These are phyloP conservation scores for Candidula unifasciata DNA, from an alignment of 2,888 invertebrate genomes.

Conservation along the genomic window DNA sequence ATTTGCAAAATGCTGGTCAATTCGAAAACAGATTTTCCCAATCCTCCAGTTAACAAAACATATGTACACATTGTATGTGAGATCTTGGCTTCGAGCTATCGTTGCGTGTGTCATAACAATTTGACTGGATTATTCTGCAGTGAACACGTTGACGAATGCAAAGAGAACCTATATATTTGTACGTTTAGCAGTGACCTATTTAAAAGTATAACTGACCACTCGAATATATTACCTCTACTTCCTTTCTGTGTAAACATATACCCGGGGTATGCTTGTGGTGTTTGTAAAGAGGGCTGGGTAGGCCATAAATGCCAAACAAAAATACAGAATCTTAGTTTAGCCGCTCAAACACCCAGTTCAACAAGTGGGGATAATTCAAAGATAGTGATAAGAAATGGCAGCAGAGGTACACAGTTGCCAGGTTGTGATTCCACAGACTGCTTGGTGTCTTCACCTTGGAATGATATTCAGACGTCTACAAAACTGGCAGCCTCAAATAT, in stretches of 20 bases:
- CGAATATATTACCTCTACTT: too few species aligned
- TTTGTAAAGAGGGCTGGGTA: conserved; percentile 25
- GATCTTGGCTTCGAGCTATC: not conserved
- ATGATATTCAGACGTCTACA: too few species aligned
- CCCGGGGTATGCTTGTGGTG: conserved; percentile 19
- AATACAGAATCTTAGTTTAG: too few species aligned
- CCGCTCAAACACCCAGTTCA: too few species aligned
- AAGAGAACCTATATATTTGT: not conserved
- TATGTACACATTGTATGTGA: not conserved
- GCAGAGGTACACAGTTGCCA: not conserved
- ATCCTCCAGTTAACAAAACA: not conserved
- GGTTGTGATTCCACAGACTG: too few species aligned
- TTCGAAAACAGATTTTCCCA: not conserved
- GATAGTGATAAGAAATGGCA: not conserved
- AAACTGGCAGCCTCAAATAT: too few species aligned
- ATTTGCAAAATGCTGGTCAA: not conserved
- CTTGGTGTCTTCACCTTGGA: too few species aligned
- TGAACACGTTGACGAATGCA: not conserved
- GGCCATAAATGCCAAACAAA: not conserved
- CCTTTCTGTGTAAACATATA: not conserved
- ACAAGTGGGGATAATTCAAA: too few species aligned
- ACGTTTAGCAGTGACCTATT: too few species aligned
- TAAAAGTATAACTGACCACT: too few species aligned
- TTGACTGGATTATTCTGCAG: conserved; percentile 12
- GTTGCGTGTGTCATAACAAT: not conserved